Evolutionary conservation across 2,888 invertebrate genomes (phyloP), one percentile per base, ranked within the genome.

Genomic region (Ctenicera cuprea): DNA sequence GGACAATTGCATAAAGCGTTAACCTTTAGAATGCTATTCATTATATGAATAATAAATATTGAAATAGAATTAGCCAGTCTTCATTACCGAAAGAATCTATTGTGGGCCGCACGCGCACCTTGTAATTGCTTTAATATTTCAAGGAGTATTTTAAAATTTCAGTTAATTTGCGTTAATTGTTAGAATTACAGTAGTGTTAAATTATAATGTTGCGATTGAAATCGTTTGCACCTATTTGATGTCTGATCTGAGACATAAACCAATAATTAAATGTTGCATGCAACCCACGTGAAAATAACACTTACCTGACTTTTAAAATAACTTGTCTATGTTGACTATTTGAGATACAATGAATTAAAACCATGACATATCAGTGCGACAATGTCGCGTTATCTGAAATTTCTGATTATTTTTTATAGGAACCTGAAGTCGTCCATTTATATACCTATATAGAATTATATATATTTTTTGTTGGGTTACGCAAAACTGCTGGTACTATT

Each of bases 31-130:
- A 54, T 50, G 12, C n/a, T n/a, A n/a, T n/a, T n/a, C n/a, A n/a
- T n/a, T n/a, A 30, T 22, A 54, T 54, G 54, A 54, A 54, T 54
- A 54, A 54, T 54, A 54, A 54, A 54, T 54, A 54, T 33, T 33
- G 33, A 54, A 54, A 54, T 30, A 33, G 22, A 54, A 54, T 54
- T 54, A 54, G 14, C 22, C 54, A 54, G 14, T 54, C 14, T 54
- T 54, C 54, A 12, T 54, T 54, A 20, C 14, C 0, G 14, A 54
- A 54, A 54, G 7, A 54, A 54, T 7, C n/a, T 14, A 14, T 54
- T 33, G 54, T 30, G 26, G 54, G 54, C 33, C n/a, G 54, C 14
- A 30, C 20, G 33, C 22, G 14, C 54, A 30, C 30, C 30, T 54
- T 22, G 12, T 33, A 30, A 14, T 14, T 54, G 33, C 26, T 54